Percentiles rank a stretch among this genome's conserved stretches.
Conservation (phyloP, 2,113 vertebrate genomes). For the Montifringilla adamsi region DNA sequence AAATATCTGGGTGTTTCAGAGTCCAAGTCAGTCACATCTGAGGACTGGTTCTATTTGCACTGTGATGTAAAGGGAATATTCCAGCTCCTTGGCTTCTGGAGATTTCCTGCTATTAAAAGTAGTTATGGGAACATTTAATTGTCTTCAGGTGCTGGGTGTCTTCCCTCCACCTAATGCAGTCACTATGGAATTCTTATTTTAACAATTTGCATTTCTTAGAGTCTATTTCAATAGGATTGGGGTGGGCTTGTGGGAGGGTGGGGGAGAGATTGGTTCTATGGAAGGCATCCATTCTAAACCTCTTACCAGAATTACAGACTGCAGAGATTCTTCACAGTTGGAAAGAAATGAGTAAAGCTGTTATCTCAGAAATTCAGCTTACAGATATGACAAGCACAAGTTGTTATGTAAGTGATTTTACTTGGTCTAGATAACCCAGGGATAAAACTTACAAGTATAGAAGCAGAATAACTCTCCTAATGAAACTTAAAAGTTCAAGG, state of each 20-base stretch:
- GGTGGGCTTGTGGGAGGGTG: constrained; percentile 30
- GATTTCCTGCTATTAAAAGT: background rate
- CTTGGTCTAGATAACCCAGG: constrained; percentile 59
- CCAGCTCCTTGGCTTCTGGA: background rate
- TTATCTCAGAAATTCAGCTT: constrained; percentile 70
- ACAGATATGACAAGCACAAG: constrained; percentile 48
- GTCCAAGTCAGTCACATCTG: background rate
- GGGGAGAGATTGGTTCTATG: constrained; percentile 26
- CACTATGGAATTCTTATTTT: constrained; percentile 6
- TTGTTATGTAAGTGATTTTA: constrained; percentile 65
- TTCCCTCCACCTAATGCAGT: background rate
- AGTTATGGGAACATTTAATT: background rate
- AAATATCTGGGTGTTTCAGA: background rate
- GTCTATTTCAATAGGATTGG: constrained; percentile 45
- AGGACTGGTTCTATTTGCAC: background rate
- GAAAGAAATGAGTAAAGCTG: constrained; percentile 68
- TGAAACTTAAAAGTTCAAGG: constrained; percentile 24
- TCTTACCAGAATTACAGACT: constrained; percentile 62
- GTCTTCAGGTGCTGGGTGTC: background rate
- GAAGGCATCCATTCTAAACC: constrained; percentile 48
- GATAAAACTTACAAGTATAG: background rate
- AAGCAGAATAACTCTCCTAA: constrained; percentile 28
- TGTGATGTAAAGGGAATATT: background rate
- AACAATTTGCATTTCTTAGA: constrained; percentile 19
- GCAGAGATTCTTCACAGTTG: constrained; percentile 61